These are phyloP conservation scores for Marronus borbonicus DNA, from an alignment of 2,888 invertebrate genomes.

Conservation along the genomic window DNA sequence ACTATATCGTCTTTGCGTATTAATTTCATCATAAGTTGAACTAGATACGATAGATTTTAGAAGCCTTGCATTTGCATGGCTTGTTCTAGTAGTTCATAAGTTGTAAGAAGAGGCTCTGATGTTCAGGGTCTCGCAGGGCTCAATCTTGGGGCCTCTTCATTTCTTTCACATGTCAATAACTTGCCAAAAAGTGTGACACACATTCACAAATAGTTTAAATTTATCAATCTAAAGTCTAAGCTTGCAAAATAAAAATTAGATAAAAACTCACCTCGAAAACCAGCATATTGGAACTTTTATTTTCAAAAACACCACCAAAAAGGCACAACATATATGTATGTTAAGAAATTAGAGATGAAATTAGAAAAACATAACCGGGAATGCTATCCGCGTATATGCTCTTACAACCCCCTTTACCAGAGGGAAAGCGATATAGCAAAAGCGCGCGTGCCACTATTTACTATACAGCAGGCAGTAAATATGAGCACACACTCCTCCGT, in stretches of 20 bases:
- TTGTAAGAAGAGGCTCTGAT: no score
- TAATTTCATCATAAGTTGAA: no score
- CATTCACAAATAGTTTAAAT: background rate
- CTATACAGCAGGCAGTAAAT: conserved; percentile 32
- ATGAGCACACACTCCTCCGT: conserved; percentile 18
- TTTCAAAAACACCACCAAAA: conserved; percentile 46
- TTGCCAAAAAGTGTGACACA: no score
- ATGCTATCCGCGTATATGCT: background rate
- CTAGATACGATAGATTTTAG: no score
- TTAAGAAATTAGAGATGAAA: conserved; percentile 8
- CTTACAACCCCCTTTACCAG: conserved; percentile 13
- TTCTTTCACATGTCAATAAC: no score
- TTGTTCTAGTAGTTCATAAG: no score
- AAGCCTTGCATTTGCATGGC: no score
- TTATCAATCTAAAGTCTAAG: background rate
- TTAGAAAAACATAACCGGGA: conserved; percentile 34
- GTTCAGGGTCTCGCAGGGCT: no score
- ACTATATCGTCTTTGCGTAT: no score
- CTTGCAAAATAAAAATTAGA: background rate
- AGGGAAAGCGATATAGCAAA: conserved; percentile 24
- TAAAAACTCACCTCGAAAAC: conserved; percentile 56
- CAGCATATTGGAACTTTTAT: conserved; percentile 53
- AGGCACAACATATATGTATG: conserved; percentile 40
- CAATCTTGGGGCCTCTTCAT: no score
- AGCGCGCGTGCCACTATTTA: conserved; percentile 46